phyloP scores from a whole-genome alignment of 2,888 invertebrate species.

The Schrankia costaestrigalis region DNA sequence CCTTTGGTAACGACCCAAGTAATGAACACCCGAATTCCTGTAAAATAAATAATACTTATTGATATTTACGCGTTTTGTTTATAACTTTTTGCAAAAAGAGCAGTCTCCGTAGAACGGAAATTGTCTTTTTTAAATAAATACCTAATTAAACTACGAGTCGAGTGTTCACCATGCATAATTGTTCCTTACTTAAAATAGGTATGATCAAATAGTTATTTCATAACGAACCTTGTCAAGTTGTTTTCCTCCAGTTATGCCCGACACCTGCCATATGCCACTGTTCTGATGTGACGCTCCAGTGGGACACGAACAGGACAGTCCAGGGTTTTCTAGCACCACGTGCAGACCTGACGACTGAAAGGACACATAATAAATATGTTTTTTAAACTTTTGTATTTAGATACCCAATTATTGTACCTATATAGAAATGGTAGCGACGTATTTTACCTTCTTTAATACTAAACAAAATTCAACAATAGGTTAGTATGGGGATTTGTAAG shows the following conservation, averaged over 20 bases:
- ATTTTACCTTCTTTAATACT: no score
- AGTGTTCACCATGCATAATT: no score
- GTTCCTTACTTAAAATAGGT: no score
- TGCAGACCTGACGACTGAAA: conserved; percentile 65
- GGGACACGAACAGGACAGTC: conserved; percentile 62
- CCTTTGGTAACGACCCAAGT: conserved; percentile 59
- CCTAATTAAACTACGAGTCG: no score
- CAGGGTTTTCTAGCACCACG: conserved; percentile 60
- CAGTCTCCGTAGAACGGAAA: no score
- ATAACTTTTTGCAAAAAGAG: background rate
- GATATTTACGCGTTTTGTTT: background rate
- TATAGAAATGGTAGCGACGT: no score
- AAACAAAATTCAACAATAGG: no score
- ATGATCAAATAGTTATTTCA: background rate
- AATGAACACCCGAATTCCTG: conserved; percentile 68
- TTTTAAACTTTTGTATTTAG: no score
- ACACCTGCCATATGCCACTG: conserved; percentile 71
- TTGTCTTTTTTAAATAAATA: no score
- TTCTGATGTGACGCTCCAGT: conserved; percentile 47
- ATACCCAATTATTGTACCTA: no score
- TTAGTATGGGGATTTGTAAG: no score
- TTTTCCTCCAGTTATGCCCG: conserved; percentile 64
- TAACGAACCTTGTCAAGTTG: conserved; percentile 58
- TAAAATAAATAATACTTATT: conserved; percentile 5
- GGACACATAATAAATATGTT: background rate